Evolutionary conservation across 1,140 invertebrate species (phyloP), one percentile per base, ranked within the genome.

Genomic region (Drosophila varians): DNA sequence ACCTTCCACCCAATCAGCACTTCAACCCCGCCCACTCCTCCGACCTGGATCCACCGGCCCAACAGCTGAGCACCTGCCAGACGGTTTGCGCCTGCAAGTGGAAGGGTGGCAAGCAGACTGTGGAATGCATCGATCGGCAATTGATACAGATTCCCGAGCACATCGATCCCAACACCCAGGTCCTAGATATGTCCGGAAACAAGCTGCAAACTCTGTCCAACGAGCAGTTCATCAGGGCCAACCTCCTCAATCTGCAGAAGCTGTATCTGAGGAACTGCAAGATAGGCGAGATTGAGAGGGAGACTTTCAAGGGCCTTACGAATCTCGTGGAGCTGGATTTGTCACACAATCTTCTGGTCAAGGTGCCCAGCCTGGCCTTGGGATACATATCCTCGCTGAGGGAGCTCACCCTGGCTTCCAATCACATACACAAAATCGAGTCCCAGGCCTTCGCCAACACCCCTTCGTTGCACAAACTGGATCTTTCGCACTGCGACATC

Each of bases 21-120:
- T 7, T 47, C 70, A 19, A 49, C 31, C 49, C 49, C 28, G 16
- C 9, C 8, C 53, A 62, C 7, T 40, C 77, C 53, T 51, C 77
- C 5, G 70, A 84, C 1, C 16, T 64, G 53, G 68, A 82, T 31
- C 52, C 61, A 31, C 49, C 77, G 6, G 51, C 65, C 36, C 87
- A 83, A 31, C 89, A 90, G 31, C 38, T 87, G 55, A 90, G 89
- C 60, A 92, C 91, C 61, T 97, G 96, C 79, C 95, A 96, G 40
- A 93, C 94, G 18, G 94, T 96, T 74, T 98, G 97, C 91, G 93
- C 93, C 62, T 98, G 97, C 92, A 98, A 97, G 91, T 98, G 97
- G 97, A 97, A 97, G 92, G 94, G 95, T 77, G 97, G 97, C 58
- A 98, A 98, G 92, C 95, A 96, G 79, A 97, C 96, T 18, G 96